Base-by-base conservation (phyloP, 2,797 vertebrate species). In the Gadopsis marmoratus region DNA sequence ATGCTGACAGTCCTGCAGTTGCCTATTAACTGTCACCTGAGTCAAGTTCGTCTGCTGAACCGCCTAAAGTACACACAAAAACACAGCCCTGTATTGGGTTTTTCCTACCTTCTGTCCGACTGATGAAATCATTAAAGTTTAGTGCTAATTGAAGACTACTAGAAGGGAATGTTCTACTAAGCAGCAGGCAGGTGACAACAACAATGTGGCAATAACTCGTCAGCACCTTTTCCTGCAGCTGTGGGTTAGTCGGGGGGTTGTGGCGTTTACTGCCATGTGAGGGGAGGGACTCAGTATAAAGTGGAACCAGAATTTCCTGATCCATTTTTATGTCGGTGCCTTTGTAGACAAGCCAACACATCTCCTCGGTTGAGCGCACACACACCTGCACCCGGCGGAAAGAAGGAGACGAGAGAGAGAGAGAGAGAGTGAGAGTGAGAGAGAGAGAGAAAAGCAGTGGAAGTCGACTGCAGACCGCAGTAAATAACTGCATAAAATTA, bases 281-380 rank as follows among this genome's bases (percentile, higher is more conserved):
- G 85, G 71, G 89, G 86, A 90, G 83, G 77, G 60, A 85, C 84
- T 37, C 63, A 0, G 43, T 31, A 81, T 77, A 86, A 89, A 89
- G 82, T 80, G 74, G 82, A 93, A 94, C 90, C 91, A 92, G 90
- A 94, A 93, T 92, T 94, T 91, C 91, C 89, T 92, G 90, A 94
- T 94, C 82, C 86, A 90, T 92, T 94, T 92, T 89, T 89, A 86
- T 77, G 86, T 78, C 50, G 12, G 74, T 64, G 87, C 87, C 89
- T 95, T 94, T 94, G 92, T 92, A 92, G 92, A 81, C 82, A 51
- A 82, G 92, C 93, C 91, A 93, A 85, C 68, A 87, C 80, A 85
- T 81, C 80, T 82, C 82, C 85, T 77, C 37, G 71, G 65, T 82
- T 43, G 39, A 82, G 78, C 87, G 88, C 88, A 86, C 82, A 88